Evolutionary conservation across 2,113 vertebrate species (phyloP).

Genomic region (Hemichromis elongatus): DNA sequence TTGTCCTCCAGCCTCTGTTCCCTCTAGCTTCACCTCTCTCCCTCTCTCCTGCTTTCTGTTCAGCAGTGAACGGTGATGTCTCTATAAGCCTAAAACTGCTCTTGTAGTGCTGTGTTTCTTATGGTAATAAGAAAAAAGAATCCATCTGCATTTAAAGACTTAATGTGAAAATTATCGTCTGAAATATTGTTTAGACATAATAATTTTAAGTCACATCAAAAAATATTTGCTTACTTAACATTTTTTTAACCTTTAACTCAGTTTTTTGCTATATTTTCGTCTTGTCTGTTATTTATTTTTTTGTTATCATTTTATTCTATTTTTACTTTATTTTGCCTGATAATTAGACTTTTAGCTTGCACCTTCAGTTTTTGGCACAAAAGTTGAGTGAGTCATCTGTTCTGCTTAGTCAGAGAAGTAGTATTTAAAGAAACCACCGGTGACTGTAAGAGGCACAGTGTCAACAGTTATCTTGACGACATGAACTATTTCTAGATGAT

Average conservation of each 20-base stretch:
- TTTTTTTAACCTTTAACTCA: accelerated
- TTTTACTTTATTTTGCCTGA: neutral
- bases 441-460: neutral
- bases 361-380: no score
- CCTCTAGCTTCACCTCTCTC: neutral
- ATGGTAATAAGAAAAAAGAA: neutral
- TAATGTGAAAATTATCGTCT: neutral
- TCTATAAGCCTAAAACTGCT: neutral
- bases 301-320: neutral
- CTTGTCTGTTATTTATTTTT: accelerated
- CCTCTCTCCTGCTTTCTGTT: neutral
- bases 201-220: neutral
- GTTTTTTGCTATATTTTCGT: accelerated
- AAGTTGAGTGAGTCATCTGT: no score
- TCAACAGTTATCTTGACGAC: neutral
- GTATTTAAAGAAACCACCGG: no score
- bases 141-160: neutral
- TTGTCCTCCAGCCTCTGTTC: neutral
- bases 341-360: no score
- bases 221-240: neutral
- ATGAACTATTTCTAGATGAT: neutral
- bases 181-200: neutral
- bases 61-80: neutral
- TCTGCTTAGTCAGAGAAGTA: no score
- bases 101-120: neutral